A percentile compares a stretch with the other conserved stretches of the same genome.
Conservation (phyloP, 2,888 invertebrate genomes). For the Ectemnius continuus region DNA sequence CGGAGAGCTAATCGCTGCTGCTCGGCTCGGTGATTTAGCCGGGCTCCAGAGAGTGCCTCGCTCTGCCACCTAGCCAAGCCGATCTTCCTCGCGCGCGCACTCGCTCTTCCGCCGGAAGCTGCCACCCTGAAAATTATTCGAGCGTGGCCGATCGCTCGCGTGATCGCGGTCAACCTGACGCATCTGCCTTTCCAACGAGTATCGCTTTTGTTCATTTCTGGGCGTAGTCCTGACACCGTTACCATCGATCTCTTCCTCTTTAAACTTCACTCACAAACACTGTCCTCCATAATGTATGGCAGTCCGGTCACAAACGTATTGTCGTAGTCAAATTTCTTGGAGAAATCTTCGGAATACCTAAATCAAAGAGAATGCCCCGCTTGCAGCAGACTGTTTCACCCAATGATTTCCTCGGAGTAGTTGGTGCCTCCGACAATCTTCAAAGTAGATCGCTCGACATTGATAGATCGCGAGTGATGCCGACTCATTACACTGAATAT, state of each 20-base stretch:
- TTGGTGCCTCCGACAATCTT: constrained; percentile 25
- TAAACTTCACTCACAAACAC: too few relatives aligned
- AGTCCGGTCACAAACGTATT: too few relatives aligned
- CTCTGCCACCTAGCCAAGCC: constrained; percentile 46
- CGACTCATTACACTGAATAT: constrained; percentile 59
- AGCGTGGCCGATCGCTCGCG: constrained; percentile 59
- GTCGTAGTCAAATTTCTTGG: too few relatives aligned
- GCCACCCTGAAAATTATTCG: constrained; percentile 67
- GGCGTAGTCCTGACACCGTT: constrained; percentile 8
- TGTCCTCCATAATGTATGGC: too few relatives aligned
- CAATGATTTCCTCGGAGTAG: constrained; percentile 6
- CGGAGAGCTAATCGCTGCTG: constrained; percentile 47
- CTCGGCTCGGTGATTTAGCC: constrained; percentile 50
- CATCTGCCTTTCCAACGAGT: constrained; percentile 34
- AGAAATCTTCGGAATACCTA: too few relatives aligned
- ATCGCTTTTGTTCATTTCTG: constrained; percentile 15
- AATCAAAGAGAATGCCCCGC: too few relatives aligned
- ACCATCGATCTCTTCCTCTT: not conserved
- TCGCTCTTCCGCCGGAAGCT: constrained; percentile 65
- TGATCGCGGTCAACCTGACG: constrained; percentile 48
- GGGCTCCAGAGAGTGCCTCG: constrained; percentile 27
- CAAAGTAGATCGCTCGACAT: constrained; percentile 36
- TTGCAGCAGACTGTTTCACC: too few relatives aligned
- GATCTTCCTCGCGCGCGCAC: constrained; percentile 47
- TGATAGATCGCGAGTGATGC: constrained; percentile 46